Conservation (phyloP, 2,113 vertebrate genomes). For the Herpetotheres cachinnans region DNA sequence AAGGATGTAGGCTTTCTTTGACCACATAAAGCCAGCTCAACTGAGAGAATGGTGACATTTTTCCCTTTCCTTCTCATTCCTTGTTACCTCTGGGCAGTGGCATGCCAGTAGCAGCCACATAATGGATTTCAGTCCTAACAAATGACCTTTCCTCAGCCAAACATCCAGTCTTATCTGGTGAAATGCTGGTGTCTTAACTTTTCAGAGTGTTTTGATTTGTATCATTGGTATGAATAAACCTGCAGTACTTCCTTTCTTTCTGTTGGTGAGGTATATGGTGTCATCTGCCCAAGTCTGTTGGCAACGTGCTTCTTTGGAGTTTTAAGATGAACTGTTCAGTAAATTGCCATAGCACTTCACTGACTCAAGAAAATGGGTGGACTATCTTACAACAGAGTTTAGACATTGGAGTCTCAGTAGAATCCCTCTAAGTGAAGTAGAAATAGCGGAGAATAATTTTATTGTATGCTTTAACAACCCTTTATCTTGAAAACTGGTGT, state of each 20-base stretch:
- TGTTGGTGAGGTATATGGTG: not conserved
- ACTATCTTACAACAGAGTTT: not conserved
- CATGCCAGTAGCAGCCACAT: not conserved
- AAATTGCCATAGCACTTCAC: not conserved
- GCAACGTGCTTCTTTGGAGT: not conserved
- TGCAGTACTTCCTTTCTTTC: not conserved
- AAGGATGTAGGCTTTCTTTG: not conserved
- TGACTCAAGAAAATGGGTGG: not conserved
- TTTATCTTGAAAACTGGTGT: not conserved
- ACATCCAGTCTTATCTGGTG: not conserved
- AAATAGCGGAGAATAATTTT: not conserved
- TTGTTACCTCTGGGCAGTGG: not conserved
- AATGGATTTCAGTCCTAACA: not conserved
- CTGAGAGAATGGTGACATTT: not conserved
- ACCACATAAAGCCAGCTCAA: not conserved
- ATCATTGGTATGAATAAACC: not conserved
- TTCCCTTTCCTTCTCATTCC: not conserved
- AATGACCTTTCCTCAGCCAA: not conserved
- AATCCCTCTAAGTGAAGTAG: not conserved
- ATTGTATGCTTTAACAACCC: not conserved
- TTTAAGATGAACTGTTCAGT: not conserved
- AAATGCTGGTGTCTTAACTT: not conserved
- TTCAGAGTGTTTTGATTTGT: not conserved
- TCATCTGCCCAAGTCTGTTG: not conserved
- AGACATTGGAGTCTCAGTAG: not conserved